These are phyloP conservation scores for Toxostoma redivivum DNA, from an alignment of 2,113 vertebrate species.

Conservation along the genomic window DNA sequence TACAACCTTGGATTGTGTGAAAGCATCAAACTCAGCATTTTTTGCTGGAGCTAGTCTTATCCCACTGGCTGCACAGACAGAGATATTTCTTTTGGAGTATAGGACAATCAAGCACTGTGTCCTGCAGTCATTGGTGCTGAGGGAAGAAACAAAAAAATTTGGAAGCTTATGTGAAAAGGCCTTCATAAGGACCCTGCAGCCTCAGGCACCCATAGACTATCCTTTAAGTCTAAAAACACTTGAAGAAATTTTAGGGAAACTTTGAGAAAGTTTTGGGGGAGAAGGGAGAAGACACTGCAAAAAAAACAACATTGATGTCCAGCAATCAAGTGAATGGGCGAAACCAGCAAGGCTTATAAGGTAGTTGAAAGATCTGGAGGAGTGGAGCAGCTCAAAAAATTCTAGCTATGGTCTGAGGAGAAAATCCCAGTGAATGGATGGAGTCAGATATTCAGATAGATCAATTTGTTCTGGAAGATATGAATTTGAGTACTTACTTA, in stretches of 20 bases:
- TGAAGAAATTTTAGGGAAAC: neutral
- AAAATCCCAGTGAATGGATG: neutral
- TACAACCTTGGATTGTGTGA: neutral
- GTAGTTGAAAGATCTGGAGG: neutral
- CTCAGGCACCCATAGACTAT: neutral
- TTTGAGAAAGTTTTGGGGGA: neutral
- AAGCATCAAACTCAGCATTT: neutral
- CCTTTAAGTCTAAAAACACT: neutral
- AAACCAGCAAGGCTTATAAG: neutral
- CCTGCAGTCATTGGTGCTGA: neutral
- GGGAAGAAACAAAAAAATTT: neutral
- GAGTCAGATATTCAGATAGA: neutral
- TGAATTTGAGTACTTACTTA: neutral
- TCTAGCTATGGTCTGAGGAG: neutral
- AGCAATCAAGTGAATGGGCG: neutral
- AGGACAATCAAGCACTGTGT: neutral
- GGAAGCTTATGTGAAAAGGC: neutral
- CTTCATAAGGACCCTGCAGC: neutral
- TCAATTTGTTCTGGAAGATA: neutral
- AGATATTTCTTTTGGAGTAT: neutral
- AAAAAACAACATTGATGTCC: neutral
- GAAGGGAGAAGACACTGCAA: neutral
- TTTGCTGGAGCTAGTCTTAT: neutral
- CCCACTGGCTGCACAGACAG: neutral
- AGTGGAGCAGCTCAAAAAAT: neutral